phyloP scores from a whole-genome alignment of 2,797 vertebrate genomes.

The Pseudotriccus pelzelni region DNA sequence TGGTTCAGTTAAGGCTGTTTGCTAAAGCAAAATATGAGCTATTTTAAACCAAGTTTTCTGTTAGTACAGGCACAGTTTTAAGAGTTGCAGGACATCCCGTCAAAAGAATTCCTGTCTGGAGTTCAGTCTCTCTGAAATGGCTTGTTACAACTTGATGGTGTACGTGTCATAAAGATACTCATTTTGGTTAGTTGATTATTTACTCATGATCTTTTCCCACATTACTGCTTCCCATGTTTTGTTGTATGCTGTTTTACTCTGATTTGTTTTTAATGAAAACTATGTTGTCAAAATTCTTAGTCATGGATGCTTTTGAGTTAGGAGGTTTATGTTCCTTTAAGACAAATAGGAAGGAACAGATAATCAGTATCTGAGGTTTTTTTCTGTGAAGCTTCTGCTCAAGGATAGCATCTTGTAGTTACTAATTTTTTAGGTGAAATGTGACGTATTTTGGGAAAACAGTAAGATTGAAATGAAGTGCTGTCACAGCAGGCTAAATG shows the following conservation, averaged over 20 bases:
- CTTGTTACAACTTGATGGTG: neutral
- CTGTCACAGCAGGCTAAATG: neutral
- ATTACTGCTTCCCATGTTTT: neutral
- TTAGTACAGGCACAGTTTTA: neutral
- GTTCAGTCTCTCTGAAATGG: conserved; percentile 46
- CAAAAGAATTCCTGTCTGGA: neutral
- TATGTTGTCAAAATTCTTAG: neutral
- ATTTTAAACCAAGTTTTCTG: neutral
- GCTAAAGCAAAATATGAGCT: neutral
- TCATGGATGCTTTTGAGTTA: neutral
- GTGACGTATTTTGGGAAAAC: neutral
- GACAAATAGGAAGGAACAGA: neutral
- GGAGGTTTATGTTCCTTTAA: neutral
- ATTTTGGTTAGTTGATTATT: conserved; percentile 21
- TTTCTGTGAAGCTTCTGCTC: neutral
- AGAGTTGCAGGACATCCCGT: conserved; percentile 28
- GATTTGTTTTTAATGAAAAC: neutral
- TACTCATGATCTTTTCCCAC: neutral
- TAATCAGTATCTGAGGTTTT: neutral
- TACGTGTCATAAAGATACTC: conserved; percentile 35
- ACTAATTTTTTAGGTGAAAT: neutral
- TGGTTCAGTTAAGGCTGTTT: neutral
- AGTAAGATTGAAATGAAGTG: neutral
- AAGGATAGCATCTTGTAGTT: neutral
- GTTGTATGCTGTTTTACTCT: neutral